Base-by-base conservation (phyloP, 2,888 invertebrate genomes). In the Ophion slaviceki region DNA sequence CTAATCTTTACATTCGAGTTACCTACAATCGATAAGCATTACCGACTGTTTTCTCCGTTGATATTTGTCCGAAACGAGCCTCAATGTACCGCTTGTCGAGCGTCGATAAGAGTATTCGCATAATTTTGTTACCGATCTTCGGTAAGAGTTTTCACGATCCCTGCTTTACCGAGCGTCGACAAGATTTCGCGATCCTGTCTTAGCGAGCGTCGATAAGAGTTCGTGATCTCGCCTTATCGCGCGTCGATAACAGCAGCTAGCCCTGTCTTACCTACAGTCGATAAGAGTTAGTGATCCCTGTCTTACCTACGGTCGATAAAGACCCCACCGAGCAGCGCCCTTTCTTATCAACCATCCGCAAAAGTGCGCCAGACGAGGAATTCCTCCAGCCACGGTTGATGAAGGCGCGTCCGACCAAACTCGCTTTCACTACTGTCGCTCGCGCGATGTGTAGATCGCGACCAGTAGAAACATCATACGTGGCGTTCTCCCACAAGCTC, bases 341-440 rank as follows among this genome's bases (percentile, higher is more conserved):
- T n/a, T 11, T 1, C 28, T 67, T 32, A 24, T 6, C 66, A 36
- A 14, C 40, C 3, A 40, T 77, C 7, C 67, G 24, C 28, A 17
- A 36, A 77, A 57, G 11, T 24, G 24, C 7, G 1, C 32, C 32
- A 3, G 17, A 17, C 17, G n/a, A 53, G 40, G 28, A 28, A 28
- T 11, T 17, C 3, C 1, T 24, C 17, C 1, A 28, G 5, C 77
- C 36, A 24, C 67, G 7, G 77, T 77, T 14, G 77, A 57, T 53
- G 17, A 4, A 57, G 3, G 10, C 36, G 8, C 6, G 80, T 66
- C 80, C 45, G 80, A 80, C 40, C 57, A 57, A 72, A 72, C 11
- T 2, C 2, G 45, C 20, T 45, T 80, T 36, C 40, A 57, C 80
- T 66, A 83, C 83, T 83, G 67, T 40, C 20, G 28, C 24, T 68